Base-by-base conservation (phyloP, 2,113 vertebrate genomes). In the Passer domesticus region DNA sequence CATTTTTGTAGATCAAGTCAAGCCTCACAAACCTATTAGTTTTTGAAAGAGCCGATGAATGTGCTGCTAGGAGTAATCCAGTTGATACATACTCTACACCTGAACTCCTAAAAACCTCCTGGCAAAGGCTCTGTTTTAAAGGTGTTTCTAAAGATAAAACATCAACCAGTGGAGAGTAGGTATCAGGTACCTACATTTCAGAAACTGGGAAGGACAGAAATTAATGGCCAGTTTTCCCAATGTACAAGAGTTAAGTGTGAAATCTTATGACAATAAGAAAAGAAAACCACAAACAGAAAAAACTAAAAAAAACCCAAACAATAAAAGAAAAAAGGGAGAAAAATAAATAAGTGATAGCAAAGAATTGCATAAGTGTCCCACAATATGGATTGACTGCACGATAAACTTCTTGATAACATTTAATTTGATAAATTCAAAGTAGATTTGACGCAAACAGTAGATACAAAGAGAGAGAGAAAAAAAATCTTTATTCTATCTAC, bases 401-500 rank as follows among this genome's bases (percentile, higher is more conserved):
- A n/a, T 53, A 62, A 91, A 69, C 5, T 89, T 37, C 10, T 30
- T 58, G 19, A 53, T 15, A 59, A 31, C 81, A 78, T n/a, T 74
- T 44, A 47, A 14, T 66, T 84, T 46, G 13, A 46, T 67, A n/a
- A 66, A 87, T 83, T 56, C 19, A 37, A 64, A 76, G 37, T n/a
- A n/a, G n/a, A n/a, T n/a, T n/a, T 37, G 39, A 69, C 66, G 21
- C 17, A 55, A 46, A 56, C 4, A 43, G 44, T 18, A 82, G 8
- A 39, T 46, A 28, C 2, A 72, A 31, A 64, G 55, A 14, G 3
- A 0, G 7, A 22, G 3, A 0, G 7, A 22, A 6, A 19, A 39
- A 41, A 62, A 59, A 33, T 9, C 16, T 10, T 46, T 47, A 63
- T 31, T 53, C 41, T 35, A 14, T 28, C 56, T 77, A 58, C 3